These are phyloP conservation scores for Gonioctena quinquepunctata DNA, from an alignment of 1,140 invertebrate genomes.

Conservation along the genomic window DNA sequence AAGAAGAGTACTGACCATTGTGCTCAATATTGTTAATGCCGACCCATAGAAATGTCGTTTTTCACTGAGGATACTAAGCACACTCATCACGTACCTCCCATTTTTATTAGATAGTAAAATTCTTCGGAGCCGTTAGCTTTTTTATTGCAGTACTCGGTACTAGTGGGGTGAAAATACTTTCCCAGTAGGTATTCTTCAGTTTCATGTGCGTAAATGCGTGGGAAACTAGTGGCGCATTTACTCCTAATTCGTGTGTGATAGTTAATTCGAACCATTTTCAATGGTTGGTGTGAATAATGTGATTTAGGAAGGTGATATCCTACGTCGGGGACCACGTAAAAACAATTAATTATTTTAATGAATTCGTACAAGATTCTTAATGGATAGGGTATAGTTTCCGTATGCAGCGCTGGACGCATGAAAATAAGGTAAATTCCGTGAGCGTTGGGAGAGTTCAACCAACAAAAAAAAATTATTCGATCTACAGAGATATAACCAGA, in stretches of 20 bases:
- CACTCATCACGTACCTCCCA: constrained; percentile 20
- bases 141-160: background rate
- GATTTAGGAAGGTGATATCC: background rate
- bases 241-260: constrained; percentile 15
- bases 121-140: constrained; percentile 21
- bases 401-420: no score
- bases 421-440: no score
- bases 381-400: no score
- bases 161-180: constrained; percentile 22
- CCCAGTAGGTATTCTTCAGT: constrained; percentile 21
- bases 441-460: no score
- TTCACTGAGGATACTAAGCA: background rate
- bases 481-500: no score
- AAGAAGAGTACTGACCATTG: background rate
- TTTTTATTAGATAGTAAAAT: constrained; percentile 24
- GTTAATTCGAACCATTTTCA: constrained; percentile 21
- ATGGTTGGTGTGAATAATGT: constrained; percentile 12
- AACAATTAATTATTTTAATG: constrained; percentile 22
- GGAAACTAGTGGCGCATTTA: constrained; percentile 28
- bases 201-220: constrained; percentile 26
- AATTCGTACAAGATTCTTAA: no score
- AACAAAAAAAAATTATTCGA: no score
- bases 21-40: background rate
- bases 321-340: constrained; percentile 13
- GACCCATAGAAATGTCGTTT: background rate